phyloP scores from a whole-genome alignment of 35 echinoderm and acorn worm genomes.

The Heliocidaris tuberculata region DNA sequence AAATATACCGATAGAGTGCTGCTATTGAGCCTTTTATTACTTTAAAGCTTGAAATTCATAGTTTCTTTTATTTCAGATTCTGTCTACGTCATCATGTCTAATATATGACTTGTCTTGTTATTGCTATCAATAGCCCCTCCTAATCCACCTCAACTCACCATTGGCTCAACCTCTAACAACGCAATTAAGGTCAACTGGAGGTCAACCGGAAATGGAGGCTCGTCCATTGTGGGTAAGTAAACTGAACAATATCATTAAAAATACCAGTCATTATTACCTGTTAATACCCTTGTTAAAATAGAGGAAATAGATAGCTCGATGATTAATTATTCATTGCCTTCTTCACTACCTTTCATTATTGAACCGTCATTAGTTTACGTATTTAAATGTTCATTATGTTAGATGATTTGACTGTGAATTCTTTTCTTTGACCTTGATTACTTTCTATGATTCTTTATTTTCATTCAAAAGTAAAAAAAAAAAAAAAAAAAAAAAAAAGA shows the following conservation, averaged over 20 bases:
- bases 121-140: slow-evolving; percentile 79
- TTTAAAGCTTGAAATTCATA: too few species aligned
- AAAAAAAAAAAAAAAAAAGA: too few species aligned
- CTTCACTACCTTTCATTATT: background rate
- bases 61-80: too few species aligned
- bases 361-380: too few species aligned
- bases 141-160: slow-evolving; percentile 60
- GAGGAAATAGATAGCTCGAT: background rate
- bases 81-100: background rate
- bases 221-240: slow-evolving; percentile 75
- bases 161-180: slow-evolving; percentile 54
- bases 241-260: background rate
- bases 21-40: too few species aligned
- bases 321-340: background rate
- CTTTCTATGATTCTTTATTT: too few species aligned
- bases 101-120: background rate
- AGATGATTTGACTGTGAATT: too few species aligned
- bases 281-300: background rate
- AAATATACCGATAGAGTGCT: too few species aligned
- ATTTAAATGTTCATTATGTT: too few species aligned
- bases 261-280: background rate
- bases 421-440: too few species aligned
- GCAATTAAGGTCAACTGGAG: slow-evolving; percentile 78
- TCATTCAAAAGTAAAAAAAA: too few species aligned
- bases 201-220: slow-evolving; percentile 88